A percentile compares a stretch with the other conserved stretches of the same genome.
phyloP scores from a whole-genome alignment of 2,797 vertebrate genomes.

The Steatocranus sp. region DNA sequence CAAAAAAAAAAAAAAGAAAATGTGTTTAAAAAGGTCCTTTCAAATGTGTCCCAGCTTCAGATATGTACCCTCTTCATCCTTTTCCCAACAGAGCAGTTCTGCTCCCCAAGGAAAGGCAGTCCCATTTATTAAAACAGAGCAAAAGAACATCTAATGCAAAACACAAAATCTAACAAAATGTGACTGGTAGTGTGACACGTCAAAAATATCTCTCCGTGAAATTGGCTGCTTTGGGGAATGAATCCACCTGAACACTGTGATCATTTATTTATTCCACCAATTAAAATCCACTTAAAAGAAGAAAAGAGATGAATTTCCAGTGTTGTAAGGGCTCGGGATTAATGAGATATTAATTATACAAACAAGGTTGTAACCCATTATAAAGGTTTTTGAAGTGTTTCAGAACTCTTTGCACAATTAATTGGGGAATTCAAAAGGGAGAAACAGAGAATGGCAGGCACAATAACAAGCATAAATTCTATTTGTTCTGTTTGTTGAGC shows the following conservation, averaged over 20 bases:
- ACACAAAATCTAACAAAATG: neutral
- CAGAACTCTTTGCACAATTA: constrained; percentile 27
- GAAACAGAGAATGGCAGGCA: neutral
- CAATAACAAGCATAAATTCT: neutral
- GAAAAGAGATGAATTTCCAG: constrained; percentile 22
- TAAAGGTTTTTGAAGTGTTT: constrained; percentile 9
- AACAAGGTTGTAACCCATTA: constrained; percentile 43
- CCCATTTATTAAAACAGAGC: constrained; percentile 18
- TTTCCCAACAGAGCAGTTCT: neutral
- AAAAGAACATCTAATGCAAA: neutral
- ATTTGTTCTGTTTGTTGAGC: neutral
- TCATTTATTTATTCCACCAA: constrained; percentile 42
- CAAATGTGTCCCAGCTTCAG: neutral
- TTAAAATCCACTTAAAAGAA: constrained; percentile 51
- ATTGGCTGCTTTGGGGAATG: constrained; percentile 10
- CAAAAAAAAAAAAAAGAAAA: neutral
- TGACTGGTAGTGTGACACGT: neutral
- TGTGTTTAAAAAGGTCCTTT: neutral
- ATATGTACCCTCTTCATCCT: neutral
- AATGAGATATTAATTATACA: constrained; percentile 56
- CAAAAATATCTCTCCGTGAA: constrained; percentile 33
- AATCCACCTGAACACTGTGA: constrained; percentile 27
- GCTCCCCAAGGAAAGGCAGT: neutral
- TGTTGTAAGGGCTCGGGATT: constrained; percentile 28
- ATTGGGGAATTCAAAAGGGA: neutral